Conservation (phyloP, 2,888 invertebrate species). For the Tipula helvola region DNA sequence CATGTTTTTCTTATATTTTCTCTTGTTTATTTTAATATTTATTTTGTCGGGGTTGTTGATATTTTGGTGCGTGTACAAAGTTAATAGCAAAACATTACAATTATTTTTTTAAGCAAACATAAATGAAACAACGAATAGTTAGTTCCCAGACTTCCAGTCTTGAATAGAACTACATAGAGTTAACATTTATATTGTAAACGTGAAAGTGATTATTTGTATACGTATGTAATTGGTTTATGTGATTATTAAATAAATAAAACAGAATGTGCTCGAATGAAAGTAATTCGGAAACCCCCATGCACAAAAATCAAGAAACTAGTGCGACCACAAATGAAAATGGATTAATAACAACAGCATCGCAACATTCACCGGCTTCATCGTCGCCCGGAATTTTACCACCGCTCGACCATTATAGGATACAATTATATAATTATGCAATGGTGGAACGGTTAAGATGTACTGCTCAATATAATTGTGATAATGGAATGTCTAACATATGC, state of each 20-base stretch:
- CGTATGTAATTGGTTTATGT: neutral
- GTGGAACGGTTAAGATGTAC: slow-evolving; percentile 63
- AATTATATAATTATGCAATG: slow-evolving; percentile 78
- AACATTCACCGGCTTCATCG: neutral
- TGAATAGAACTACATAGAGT: neutral
- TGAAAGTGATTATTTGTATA: neutral
- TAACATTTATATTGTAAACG: neutral
- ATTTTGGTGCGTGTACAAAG: neutral
- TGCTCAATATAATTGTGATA: slow-evolving; percentile 22
- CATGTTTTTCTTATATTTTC: neutral
- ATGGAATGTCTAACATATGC: slow-evolving; percentile 8
- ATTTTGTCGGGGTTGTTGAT: neutral
- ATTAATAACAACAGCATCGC: neutral
- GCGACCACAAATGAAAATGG: neutral
- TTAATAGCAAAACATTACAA: neutral
- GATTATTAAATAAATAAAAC: neutral
- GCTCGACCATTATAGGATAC: slow-evolving; percentile 70
- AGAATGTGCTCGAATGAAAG: neutral
- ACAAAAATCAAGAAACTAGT: neutral
- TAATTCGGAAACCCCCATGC: neutral
- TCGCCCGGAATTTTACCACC: slow-evolving; percentile 28
- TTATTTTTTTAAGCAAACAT: neutral
- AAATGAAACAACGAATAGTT: neutral
- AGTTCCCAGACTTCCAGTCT: neutral
- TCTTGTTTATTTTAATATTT: neutral